Base-by-base conservation (phyloP, 2,888 invertebrate genomes). In the Aelia acuminata region DNA sequence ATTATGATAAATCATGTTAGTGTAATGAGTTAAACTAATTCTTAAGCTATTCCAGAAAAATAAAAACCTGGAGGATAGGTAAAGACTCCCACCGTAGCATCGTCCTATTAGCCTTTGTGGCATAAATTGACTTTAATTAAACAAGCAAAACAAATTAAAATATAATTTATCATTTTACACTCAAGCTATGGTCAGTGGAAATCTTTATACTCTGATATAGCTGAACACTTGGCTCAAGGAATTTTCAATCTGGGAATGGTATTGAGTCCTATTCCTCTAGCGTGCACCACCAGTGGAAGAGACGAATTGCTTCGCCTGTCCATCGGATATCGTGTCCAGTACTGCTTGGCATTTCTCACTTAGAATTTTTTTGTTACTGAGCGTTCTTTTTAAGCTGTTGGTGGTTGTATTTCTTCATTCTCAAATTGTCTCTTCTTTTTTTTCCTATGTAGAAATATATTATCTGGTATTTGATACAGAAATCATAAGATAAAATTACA, bases 311-410 rank as follows among this genome's bases (percentile, higher is more conserved):
- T 70, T 70, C 31, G 31, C 18, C 63, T 18, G 63, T 70, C 18
- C 63, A 18, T 70, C 31, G 63, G 18, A 70, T 70, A 35, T 70
- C 35, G 31, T 35, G 5, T 70, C 63, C 63, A 4, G 89, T 89
- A 90, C 18, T 35, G 18, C 26, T 35, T 1, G 35, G 31, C 18
- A 70, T 70, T 70, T 70, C 63, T 88, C 89, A 47, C 8, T 35
- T 7, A 20, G 20, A 18, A 26, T n/a, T n/a, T n/a, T 11, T 26
- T 57, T 15, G 15, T 48, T 48, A 48, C 2, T 11, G 4, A 48
- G 48, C 48, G 8, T 15, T 48, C 48, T 3, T 48, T 48, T 13
- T 13, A 5, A 50, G 50, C 3, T n/a, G n/a, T n/a, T n/a, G n/a
- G n/a, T n/a, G n/a, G n/a, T n/a, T n/a, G n/a, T n/a, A n/a, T n/a